Base-by-base conservation (phyloP, 2,797 vertebrate genomes). In the Hybognathus amarus region DNA sequence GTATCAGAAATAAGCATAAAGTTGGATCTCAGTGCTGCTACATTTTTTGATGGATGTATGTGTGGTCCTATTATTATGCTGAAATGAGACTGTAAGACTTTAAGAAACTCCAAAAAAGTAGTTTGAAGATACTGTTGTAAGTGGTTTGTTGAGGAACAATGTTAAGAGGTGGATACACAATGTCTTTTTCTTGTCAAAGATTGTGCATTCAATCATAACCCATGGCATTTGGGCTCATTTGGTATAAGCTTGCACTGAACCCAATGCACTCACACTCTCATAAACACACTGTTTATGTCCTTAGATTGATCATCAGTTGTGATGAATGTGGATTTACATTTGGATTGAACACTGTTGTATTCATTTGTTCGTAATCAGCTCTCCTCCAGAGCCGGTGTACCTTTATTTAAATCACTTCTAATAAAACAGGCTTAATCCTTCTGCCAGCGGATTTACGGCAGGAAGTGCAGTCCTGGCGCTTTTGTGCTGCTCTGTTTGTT, bases 341-440 rank as follows among this genome's bases (percentile, higher is more conserved):
- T 78, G 54, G 47, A 67, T 56, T 83, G n/a, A 82, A 40, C 54
- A 8, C 45, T 36, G 3, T 52, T 64, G 22, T 68, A 30, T 56
- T 40, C 83, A 88, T 86, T n/a, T 64, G 61, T 83, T 84, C 52
- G 6, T 76, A 82, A 78, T 81, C 80, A 42, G 40, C 24, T 22
- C 61, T 54, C 50, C 82, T 38, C 40, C 59, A 63, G 56, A 75
- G n/a, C 7, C 33, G 8, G 64, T 85, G 74, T 82, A 59, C 18
- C 24, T 75, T 82, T 77, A 83, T 80, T 85, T 86, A 82, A 81
- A 85, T 71, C 27, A 75, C 69, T 52, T 33, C 80, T 50, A 88
- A 85, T 74, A 85, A 79, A 71, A 81, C 30, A 50, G 18, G 61
- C 78, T 50, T 85, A 88, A 88, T 88, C 80, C 85, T 6, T 27